Percentiles rank a stretch among this genome's conserved stretches.
Conservation (phyloP, 2,113 vertebrate genomes). For the Theristicus caerulescens region DNA sequence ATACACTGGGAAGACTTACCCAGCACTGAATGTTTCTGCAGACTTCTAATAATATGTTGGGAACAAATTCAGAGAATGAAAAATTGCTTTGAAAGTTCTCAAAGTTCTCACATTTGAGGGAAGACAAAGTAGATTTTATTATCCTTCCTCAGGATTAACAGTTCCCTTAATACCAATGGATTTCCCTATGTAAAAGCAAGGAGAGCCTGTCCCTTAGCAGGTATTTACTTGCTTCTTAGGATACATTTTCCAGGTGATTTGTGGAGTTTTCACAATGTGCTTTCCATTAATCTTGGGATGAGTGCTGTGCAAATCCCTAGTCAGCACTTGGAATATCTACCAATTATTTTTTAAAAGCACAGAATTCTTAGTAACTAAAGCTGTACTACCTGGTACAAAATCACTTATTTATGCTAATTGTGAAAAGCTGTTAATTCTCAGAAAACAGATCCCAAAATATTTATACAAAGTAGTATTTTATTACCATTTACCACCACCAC, state of each 20-base stretch:
- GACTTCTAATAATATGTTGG: neutral
- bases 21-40: slow-evolving; percentile 2
- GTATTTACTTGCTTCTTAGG: neutral
- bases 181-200: neutral
- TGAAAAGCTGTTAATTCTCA: neutral
- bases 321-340: neutral
- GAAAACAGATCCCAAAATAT: neutral
- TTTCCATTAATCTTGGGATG: slow-evolving; percentile 8
- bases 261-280: neutral
- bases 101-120: neutral
- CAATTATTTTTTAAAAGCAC: neutral
- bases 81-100: slow-evolving; percentile 31
- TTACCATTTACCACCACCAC: neutral
- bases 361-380: neutral
- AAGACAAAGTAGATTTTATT: neutral
- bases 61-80: slow-evolving; percentile 12
- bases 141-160: neutral
- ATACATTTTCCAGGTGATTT: slow-evolving; percentile 11
- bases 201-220: neutral
- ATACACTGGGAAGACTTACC: neutral
- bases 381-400: neutral
- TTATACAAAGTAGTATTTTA: neutral
- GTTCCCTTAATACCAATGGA: neutral
- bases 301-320: slow-evolving; percentile 3
- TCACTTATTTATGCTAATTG: neutral